Percentiles rank a stretch among this genome's conserved stretches.
These are phyloP conservation scores for Plagodis dolabraria DNA, from an alignment of 2,888 invertebrate genomes.

Conservation along the genomic window DNA sequence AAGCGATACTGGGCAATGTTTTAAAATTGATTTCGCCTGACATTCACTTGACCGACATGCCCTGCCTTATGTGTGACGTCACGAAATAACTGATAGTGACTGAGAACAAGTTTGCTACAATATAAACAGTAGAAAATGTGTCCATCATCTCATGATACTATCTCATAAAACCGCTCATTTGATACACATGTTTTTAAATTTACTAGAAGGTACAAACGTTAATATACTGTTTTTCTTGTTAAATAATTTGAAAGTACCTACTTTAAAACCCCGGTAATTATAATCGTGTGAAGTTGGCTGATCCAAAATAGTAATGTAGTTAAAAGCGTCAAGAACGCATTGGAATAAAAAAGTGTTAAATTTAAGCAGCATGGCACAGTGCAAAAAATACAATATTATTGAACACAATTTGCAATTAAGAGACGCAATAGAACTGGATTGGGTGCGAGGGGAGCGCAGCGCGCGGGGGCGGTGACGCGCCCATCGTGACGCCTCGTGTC, in stretches of 20 bases:
- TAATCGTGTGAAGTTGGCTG: too few species aligned
- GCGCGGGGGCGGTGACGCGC: constrained; percentile 47
- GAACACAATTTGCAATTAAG: constrained; percentile 40
- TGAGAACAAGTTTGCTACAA: constrained; percentile 1
- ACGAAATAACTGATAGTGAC: constrained; percentile 13
- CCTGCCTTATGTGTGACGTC: constrained; percentile 25
- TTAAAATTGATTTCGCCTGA: constrained; percentile 11
- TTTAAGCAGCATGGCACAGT: constrained; percentile 6
- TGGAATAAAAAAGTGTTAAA: too few species aligned
- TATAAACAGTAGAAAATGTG: neutral
- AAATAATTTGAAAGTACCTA: too few species aligned
- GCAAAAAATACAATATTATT: constrained; percentile 3
- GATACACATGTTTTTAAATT: neutral
- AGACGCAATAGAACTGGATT: constrained; percentile 70
- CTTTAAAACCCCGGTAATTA: too few species aligned
- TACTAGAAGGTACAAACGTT: too few species aligned
- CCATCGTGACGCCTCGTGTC: constrained; percentile 41
- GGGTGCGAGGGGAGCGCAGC: constrained; percentile 54
- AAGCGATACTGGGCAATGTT: constrained; percentile 16
- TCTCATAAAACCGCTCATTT: neutral
- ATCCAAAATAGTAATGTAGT: too few species aligned
- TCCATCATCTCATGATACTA: too few species aligned
- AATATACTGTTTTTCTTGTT: too few species aligned
- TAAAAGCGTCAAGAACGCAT: too few species aligned
- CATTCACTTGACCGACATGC: constrained; percentile 12